phyloP scores from a whole-genome alignment of 64 coral and sea anemone species.

The Anthopleura sola region DNA sequence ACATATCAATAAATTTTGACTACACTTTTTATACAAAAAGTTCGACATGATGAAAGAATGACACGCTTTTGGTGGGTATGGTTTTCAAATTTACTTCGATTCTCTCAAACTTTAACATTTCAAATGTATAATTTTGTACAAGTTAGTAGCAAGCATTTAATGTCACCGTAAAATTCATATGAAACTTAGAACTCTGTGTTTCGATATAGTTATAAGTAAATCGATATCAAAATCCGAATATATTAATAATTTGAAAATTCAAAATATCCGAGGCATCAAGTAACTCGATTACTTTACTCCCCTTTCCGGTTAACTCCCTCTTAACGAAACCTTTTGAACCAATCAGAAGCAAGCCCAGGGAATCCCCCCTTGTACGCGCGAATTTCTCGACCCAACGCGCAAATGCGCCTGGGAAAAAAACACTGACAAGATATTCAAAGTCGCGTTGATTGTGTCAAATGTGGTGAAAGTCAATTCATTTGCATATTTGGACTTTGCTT shows the following conservation, averaged over 20 bases:
- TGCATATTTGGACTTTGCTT: background rate
- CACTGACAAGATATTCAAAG: background rate
- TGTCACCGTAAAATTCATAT: too few species aligned
- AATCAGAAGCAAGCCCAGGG: background rate
- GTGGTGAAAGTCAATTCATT: background rate
- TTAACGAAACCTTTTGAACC: background rate
- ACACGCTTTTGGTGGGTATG: too few species aligned
- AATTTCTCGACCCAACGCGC: background rate
- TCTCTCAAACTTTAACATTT: too few species aligned
- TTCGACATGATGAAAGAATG: too few species aligned
- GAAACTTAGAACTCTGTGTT: too few species aligned
- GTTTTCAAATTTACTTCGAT: too few species aligned
- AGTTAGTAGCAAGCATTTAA: too few species aligned
- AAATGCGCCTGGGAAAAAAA: conserved; percentile 5
- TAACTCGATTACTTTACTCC: background rate
- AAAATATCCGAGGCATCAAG: background rate
- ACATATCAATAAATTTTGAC: too few species aligned
- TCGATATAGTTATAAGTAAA: too few species aligned
- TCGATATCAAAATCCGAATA: too few species aligned
- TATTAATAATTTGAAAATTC: background rate
- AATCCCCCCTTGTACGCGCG: background rate
- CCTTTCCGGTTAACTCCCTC: background rate
- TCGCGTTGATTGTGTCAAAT: conserved; percentile 10
- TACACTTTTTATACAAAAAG: too few species aligned
- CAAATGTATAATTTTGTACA: too few species aligned